Base-by-base conservation (phyloP, 2,113 vertebrate genomes). In the Atlantisia rogersi region DNA sequence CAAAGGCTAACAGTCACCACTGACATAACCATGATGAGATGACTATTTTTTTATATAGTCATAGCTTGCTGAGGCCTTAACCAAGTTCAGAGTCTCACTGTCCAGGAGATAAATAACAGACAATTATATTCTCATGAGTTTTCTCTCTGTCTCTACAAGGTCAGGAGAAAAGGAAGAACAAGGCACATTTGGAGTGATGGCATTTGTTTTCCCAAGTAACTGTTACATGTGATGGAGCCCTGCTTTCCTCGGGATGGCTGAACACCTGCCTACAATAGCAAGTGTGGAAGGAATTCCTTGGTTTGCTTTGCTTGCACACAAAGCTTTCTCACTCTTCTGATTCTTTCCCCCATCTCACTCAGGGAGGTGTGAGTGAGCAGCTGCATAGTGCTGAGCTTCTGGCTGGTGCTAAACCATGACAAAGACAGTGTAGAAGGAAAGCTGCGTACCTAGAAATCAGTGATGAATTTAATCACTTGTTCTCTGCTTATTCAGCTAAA, bases 21-120 rank as follows among this genome's bases (percentile, higher is more conserved):
- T 68, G 64, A 46, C 17, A 17, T 1, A 22, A 31, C 20, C 67
- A 48, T 0, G 2, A 12, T 5, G n/a, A 62, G 39, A 53, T 0
- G 39, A 37, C 8, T 19, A 28, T 63, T 40, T 31, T 25, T 52
- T 56, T 37, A 14, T 24, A 12, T 10, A 50, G 26, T 32, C 9
- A 1, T 24, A 58, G 62, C 5, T 28, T 58, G 40, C 35, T 63
- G 63, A 67, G 24, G 53, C 35, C 40, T 42, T 58, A 56, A 55
- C 22, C 21, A 50, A 62, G 28, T 73, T 15, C 15, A 39, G 22
- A 70, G 31, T 15, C 31, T 75, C 59, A 31, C 18, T 18, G 10
- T 7, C 21, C 46, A 71, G 10, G 21, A 31, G 11, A 39, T 82
- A 81, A 89, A 40, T 15, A 81, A 44, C 18, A 88, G 26, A n/a